Evolutionary conservation across 2,888 invertebrate species (phyloP).

Genomic region (Trachelus stipa): DNA sequence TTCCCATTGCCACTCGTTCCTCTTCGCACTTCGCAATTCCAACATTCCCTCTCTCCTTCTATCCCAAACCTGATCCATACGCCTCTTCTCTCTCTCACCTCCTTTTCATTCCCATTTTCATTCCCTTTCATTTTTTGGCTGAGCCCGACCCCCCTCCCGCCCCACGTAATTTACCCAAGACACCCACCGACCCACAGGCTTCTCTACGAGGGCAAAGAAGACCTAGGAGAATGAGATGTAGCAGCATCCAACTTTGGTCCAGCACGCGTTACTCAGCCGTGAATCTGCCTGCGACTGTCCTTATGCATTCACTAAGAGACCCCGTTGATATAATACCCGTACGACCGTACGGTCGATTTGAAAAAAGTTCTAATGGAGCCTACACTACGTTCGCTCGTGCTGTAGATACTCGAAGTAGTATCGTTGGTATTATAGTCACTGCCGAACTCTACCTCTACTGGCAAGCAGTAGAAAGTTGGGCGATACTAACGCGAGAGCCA

Average conservation of each 20-base stretch:
- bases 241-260: not conserved
- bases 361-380: not conserved
- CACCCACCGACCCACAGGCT: not conserved
- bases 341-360: not conserved
- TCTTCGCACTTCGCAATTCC: slow-evolving; percentile 22
- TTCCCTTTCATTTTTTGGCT: slow-evolving; percentile 12
- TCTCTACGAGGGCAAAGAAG: not conserved
- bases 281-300: too few species aligned
- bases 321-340: not conserved
- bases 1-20: slow-evolving; percentile 13
- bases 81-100: not conserved
- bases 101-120: not conserved
- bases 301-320: not conserved
- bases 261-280: not conserved
- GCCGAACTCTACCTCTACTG: not conserved
- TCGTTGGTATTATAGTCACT: not conserved
- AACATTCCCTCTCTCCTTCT: slow-evolving; percentile 13
- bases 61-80: not conserved
- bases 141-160: not conserved
- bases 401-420: not conserved
- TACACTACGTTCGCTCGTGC: not conserved
- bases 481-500: not conserved
- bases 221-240: not conserved
- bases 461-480: not conserved
- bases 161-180: not conserved